Evolutionary conservation across 2,888 invertebrate genomes (phyloP).

Genomic region (Drosophila robusta): DNA sequence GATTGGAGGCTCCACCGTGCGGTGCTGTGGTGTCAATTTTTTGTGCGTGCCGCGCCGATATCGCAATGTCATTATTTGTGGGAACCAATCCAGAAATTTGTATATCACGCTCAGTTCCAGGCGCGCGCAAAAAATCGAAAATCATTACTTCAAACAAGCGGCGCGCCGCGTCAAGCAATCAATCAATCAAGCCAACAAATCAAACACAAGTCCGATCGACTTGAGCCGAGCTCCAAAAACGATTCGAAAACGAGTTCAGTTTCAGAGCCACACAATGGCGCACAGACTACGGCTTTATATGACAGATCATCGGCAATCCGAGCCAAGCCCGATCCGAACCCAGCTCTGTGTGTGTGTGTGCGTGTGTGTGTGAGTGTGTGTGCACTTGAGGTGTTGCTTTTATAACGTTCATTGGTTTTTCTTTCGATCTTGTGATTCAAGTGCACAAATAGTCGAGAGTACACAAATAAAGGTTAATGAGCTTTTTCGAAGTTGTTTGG

Average conservation of each 20-base stretch:
- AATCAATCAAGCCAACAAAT: constrained; percentile 76
- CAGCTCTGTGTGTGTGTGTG: not conserved
- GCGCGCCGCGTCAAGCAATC: constrained; percentile 66
- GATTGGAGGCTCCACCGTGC: constrained; percentile 23
- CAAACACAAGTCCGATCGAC: constrained; percentile 57
- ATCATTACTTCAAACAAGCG: constrained; percentile 71
- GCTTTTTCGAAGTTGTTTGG: constrained; percentile 55
- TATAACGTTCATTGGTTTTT: constrained; percentile 50
- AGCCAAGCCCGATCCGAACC: constrained; percentile 1
- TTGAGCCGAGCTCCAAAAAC: constrained; percentile 13
- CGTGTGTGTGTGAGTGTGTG: constrained; percentile 16
- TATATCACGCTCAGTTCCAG: constrained; percentile 47
- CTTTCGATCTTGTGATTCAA: constrained; percentile 39
- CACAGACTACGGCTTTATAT: constrained; percentile 34
- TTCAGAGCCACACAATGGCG: constrained; percentile 53
- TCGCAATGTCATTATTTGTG: constrained; percentile 78
- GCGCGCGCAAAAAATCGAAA: constrained; percentile 57
- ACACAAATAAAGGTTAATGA: constrained; percentile 75
- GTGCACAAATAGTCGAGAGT: constrained; percentile 56
- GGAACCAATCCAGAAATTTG: constrained; percentile 70
- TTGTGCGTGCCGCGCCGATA: constrained; percentile 44
- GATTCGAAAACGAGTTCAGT: constrained; percentile 57
- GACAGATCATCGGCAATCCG: constrained; percentile 65
- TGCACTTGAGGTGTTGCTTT: constrained; percentile 33
- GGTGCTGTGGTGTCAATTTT: constrained; percentile 26